Percentiles rank a stretch among this genome's conserved stretches.
phyloP scores from a whole-genome alignment of 2,797 vertebrate species.

The Cossypha dichroa region DNA sequence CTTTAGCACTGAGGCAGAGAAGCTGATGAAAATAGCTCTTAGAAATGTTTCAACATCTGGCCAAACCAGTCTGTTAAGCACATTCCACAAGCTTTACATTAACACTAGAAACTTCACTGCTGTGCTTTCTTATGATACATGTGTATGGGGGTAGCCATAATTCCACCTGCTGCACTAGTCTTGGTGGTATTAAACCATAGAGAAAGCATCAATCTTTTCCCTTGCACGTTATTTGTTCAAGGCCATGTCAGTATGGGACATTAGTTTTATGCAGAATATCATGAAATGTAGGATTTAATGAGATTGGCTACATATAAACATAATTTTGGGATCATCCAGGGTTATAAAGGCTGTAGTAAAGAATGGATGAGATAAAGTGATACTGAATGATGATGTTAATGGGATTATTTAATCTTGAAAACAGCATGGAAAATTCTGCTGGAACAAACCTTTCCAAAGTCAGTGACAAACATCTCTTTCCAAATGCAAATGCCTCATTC shows the following conservation, averaged over 20 bases:
- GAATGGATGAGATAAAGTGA: not conserved
- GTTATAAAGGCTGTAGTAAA: not conserved
- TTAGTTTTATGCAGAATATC: not conserved
- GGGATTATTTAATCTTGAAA: not conserved
- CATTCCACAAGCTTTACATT: slow-evolving; percentile 5
- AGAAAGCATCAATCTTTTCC: not conserved
- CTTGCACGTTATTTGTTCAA: not conserved
- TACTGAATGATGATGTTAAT: not conserved
- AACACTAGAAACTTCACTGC: not conserved
- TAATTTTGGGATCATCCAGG: not conserved
- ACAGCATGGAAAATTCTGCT: not conserved
- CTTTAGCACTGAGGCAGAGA: not conserved
- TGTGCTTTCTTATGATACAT: not conserved
- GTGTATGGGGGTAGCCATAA: not conserved
- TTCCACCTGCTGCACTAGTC: not conserved
- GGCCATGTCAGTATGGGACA: not conserved
- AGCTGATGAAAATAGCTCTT: not conserved
- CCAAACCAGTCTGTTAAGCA: not conserved
- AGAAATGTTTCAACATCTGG: not conserved
- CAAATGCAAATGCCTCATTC: not conserved
- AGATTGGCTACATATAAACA: not conserved
- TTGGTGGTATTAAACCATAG: not conserved
- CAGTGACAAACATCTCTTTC: not conserved
- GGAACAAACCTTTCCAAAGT: not conserved
- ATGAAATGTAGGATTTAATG: not conserved